A percentile compares a stretch with the other conserved stretches of the same genome.
Conservation (phyloP, 1,140 invertebrate genomes). For the Drosophila orosa region DNA sequence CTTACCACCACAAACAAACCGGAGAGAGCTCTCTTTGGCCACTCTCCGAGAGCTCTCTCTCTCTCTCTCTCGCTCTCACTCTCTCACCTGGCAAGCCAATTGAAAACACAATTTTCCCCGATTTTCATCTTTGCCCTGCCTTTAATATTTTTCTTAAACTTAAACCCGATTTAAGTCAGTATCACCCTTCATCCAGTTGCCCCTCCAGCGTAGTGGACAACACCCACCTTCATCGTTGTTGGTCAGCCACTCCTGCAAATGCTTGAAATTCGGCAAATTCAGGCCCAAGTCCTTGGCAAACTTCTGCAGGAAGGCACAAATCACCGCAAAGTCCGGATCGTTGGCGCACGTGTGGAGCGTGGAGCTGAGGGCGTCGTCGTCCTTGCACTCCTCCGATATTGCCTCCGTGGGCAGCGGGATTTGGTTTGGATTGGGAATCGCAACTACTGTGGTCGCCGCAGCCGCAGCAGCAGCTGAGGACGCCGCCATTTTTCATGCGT, state of each 20-base stretch:
- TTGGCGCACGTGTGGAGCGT: conserved; percentile 89
- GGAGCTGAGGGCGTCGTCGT: conserved; percentile 71
- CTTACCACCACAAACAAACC: conserved; percentile 7
- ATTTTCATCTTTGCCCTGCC: conserved; percentile 6
- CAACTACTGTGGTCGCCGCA: conserved; percentile 28
- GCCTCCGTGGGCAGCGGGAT: conserved; percentile 37
- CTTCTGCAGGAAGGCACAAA: conserved; percentile 96
- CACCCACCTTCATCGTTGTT: conserved; percentile 92
- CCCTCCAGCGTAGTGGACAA: no score
- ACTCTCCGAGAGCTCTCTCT: no score
- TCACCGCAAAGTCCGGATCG: conserved; percentile 98
- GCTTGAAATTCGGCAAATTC: conserved; percentile 89
- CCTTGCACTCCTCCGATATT: conserved; percentile 70
- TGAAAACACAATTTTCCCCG: conserved; percentile 14
- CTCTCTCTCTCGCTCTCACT: neutral
- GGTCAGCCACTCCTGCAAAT: conserved; percentile 94
- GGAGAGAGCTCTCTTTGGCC: neutral
- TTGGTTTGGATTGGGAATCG: conserved; percentile 14
- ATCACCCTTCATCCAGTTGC: neutral
- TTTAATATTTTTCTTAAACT: neutral
- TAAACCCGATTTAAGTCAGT: neutral
- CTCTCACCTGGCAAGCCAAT: conserved; percentile 6
- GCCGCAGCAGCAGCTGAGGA: conserved; percentile 61
- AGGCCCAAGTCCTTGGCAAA: conserved; percentile 93
- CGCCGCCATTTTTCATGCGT: conserved; percentile 81